Evolutionary conservation across 2,113 vertebrate species (phyloP), one percentile per base, ranked within the genome.

Genomic region (Azemiops feae): DNA sequence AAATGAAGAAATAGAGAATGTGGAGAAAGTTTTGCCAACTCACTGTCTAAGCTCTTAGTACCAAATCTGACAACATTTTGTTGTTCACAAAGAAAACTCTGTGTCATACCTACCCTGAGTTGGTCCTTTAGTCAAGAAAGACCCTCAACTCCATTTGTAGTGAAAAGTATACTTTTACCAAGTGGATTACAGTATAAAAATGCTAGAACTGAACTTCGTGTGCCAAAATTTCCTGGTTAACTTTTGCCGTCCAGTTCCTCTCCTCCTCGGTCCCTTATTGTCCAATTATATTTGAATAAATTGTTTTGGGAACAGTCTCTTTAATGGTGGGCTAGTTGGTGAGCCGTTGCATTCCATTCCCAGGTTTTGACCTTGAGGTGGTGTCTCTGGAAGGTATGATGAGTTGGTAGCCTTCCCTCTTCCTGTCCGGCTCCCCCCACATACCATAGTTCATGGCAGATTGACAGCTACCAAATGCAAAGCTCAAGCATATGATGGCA

Each of bases 61-160:
- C 96, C 96, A 93, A 95, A 97, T 97, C 94, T 97, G 94, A 97
- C 4, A n/a, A 97, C 4, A n/a, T 69, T 39, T 22, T 43, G 34
- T 81, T 81, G 6, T 43, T 43, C 18, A 39, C 3, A 9, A 22
- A 34, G n/a, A 81, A 81, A 81, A 39, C 16, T 81, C 5, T n/a
- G 12, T n/a, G 64, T 69, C 14, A 69, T 4, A 69, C 30, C 30
- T 69, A n/a, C 14, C 30, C 25, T 14, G 3, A 69, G 30, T n/a
- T 69, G 30, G 30, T 69, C 30, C 64, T 69, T 69, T 69, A n/a
- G 64, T 69, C 30, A 14, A 34, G 12, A 69, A 69, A 69, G 64
- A 34, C 1, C 11, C 4, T 69, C 64, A 69, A 69, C 64, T 69
- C 30, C 30, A 69, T n/a, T 69, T 69, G 30, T n/a, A 69, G 30